A percentile compares a stretch with the other conserved stretches of the same genome.
Conservation (phyloP, 2,113 vertebrate species). For the Mus spicilegus region DNA sequence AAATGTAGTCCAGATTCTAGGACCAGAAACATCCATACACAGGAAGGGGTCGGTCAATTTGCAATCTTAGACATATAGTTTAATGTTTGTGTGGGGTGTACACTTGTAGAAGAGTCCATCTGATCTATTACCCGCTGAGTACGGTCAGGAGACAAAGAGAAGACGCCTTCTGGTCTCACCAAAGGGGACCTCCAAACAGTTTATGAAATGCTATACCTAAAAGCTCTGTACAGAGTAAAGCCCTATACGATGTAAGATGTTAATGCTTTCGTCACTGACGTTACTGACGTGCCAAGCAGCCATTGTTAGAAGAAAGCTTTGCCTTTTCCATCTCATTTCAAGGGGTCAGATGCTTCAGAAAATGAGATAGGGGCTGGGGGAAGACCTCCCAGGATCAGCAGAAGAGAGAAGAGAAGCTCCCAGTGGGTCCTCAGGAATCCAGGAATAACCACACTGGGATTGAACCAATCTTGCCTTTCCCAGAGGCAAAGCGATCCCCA, state of each 20-base stretch:
- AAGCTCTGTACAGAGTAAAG: conserved; percentile 56
- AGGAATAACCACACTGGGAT: neutral
- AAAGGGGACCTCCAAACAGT: neutral
- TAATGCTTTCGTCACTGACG: neutral
- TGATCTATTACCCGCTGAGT: neutral
- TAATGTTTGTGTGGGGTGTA: accelerated
- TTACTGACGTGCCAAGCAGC: neutral
- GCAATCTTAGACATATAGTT: neutral
- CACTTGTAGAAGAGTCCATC: neutral
- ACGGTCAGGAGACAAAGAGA: neutral
- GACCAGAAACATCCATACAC: neutral
- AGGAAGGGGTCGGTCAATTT: neutral
- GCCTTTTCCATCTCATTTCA: conserved; percentile 24
- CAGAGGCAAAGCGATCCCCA: neutral
- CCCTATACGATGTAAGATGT: conserved; percentile 10
- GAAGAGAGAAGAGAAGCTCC: neutral
- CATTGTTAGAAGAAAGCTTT: conserved; percentile 7
- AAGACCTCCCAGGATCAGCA: neutral
- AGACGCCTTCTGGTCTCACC: neutral
- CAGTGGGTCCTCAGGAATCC: neutral
- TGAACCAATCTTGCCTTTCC: neutral
- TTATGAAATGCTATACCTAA: conserved; percentile 27
- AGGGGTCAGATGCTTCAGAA: conserved; percentile 9
- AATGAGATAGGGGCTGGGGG: neutral
- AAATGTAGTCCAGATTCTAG: neutral